These are phyloP conservation scores for Phocoena phocoena DNA, from an alignment of 2,113 vertebrate species.

Conservation along the genomic window DNA sequence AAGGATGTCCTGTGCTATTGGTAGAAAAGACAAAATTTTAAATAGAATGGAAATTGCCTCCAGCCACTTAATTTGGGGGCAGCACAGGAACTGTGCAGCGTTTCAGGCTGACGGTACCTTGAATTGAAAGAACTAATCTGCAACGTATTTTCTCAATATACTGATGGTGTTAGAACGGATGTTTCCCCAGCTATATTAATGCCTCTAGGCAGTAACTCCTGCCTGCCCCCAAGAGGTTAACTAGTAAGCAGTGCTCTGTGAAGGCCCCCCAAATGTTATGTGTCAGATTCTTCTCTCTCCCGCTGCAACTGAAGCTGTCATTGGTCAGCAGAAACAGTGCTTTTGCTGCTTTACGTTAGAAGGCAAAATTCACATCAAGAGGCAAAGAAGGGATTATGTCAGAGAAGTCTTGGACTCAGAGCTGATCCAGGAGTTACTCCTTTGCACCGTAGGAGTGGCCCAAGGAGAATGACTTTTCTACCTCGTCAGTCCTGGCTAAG, in stretches of 20 bases:
- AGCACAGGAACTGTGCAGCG: neutral
- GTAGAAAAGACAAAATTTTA: slow-evolving; percentile 74
- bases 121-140: slow-evolving; percentile 45
- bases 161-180: slow-evolving; percentile 16
- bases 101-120: slow-evolving; percentile 6
- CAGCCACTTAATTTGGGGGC: slow-evolving; percentile 62
- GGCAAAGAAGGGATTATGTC: neutral
- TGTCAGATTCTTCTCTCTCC: neutral
- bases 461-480: neutral
- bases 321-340: neutral
- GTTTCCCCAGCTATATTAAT: neutral
- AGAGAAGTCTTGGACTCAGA: neutral
- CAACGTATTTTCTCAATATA: slow-evolving; percentile 51
- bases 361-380: neutral
- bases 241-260: neutral
- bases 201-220: neutral
- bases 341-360: neutral
- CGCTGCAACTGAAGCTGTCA: neutral
- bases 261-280: accelerated
- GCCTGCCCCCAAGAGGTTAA: slow-evolving; percentile 12
- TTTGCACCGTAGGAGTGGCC: neutral
- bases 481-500: neutral
- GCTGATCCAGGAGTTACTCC: neutral
- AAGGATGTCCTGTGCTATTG: slow-evolving; percentile 66
- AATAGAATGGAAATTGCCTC: slow-evolving; percentile 77